Conservation (phyloP, 2,888 invertebrate species). For the Melipona bicolor region DNA sequence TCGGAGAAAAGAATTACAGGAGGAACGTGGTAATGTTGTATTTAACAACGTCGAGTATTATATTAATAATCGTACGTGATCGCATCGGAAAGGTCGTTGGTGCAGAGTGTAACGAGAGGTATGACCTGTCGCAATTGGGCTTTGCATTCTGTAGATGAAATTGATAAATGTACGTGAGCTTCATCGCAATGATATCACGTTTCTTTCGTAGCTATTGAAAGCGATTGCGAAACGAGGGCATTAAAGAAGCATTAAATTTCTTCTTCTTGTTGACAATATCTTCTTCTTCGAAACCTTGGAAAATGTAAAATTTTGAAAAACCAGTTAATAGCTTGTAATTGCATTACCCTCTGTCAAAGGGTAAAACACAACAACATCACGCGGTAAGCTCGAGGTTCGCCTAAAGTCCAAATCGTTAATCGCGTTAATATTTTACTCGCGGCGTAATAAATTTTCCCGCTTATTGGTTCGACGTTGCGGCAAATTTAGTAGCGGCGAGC, state of each 20-base stretch:
- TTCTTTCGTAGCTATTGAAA: background rate
- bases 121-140: slow-evolving; percentile 11
- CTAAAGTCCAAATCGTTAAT: slow-evolving; percentile 8
- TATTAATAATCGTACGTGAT: background rate
- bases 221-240: background rate
- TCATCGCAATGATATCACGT: slow-evolving; percentile 15
- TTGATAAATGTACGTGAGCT: slow-evolving; percentile 25
- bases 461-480: slow-evolving; percentile 35
- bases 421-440: slow-evolving; percentile 1
- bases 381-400: background rate
- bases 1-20: background rate
- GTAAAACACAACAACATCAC: background rate
- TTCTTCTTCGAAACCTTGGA: background rate
- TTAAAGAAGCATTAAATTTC: background rate
- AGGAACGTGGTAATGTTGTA: background rate
- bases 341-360: background rate
- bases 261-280: background rate
- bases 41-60: background rate
- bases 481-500: background rate
- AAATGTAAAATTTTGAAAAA: background rate
- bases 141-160: slow-evolving; percentile 20
- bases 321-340: background rate
- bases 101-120: background rate
- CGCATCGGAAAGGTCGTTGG: background rate
- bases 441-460: slow-evolving; percentile 29